A percentile compares a stretch with the other conserved stretches of the same genome.
Evolutionary conservation across 2,797 vertebrate species (phyloP).

Genomic region (Spea hammondii): DNA sequence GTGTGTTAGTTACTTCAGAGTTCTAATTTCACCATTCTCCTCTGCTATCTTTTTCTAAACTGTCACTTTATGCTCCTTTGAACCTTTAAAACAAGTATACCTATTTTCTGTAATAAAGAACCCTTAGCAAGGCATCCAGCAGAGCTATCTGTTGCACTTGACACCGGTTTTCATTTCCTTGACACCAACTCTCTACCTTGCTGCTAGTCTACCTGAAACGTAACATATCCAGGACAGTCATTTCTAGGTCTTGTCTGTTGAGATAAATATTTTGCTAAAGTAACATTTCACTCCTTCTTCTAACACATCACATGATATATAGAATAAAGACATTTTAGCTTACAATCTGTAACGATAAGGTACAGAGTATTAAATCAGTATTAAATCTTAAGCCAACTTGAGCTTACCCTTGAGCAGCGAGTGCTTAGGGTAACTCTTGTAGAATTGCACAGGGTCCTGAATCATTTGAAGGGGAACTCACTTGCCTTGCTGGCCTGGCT

Average conservation of each 20-base stretch:
- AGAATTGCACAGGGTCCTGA: no score
- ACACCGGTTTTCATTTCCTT: constrained; percentile 23
- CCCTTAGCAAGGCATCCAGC: constrained; percentile 30
- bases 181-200: constrained; percentile 15
- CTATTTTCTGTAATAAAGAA: constrained; percentile 22
- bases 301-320: background rate
- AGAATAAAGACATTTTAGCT: no score
- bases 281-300: background rate
- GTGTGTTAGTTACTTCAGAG: background rate
- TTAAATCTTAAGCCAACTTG: no score
- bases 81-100: constrained; percentile 19
- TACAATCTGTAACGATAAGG: no score
- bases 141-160: constrained; percentile 15
- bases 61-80: constrained; percentile 24
- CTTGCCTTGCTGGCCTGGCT: no score
- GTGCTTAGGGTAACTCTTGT: no score
- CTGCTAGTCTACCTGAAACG: constrained; percentile 4
- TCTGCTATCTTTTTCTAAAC: background rate
- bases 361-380: no score
- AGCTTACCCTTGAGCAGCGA: no score
- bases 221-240: constrained; percentile 16
- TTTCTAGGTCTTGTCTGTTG: constrained; percentile 9
- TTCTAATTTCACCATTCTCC: background rate
- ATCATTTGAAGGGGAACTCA: no score
- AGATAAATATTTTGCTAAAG: background rate